Percentiles rank a stretch among this genome's conserved stretches.
Evolutionary conservation across 2,113 vertebrate genomes (phyloP).

Genomic region (Tetrax tetrax): DNA sequence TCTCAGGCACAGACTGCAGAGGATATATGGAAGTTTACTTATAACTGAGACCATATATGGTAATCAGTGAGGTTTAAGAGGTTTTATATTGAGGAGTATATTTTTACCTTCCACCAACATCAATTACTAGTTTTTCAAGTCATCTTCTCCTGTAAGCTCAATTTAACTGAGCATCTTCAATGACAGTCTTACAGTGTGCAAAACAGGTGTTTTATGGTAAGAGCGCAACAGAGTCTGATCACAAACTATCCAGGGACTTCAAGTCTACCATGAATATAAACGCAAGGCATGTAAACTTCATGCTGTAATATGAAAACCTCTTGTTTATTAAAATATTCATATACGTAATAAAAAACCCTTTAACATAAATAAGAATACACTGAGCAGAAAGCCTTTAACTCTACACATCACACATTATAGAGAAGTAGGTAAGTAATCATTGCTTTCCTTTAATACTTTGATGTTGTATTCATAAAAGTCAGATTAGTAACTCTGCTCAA

Average conservation of each 20-base stretch:
- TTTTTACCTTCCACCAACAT: neutral
- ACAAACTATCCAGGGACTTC: neutral
- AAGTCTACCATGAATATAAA: neutral
- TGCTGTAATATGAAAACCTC: neutral
- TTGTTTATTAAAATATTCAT: neutral
- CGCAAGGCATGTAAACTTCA: neutral
- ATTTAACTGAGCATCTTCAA: neutral
- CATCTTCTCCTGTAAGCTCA: neutral
- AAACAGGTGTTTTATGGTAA: neutral
- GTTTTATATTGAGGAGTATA: neutral
- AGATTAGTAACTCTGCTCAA: neutral
- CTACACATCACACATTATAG: neutral
- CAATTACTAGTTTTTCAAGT: neutral
- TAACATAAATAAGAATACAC: neutral
- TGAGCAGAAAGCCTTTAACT: neutral
- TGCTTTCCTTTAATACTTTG: neutral
- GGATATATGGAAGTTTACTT: neutral
- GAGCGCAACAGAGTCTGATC: neutral
- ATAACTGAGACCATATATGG: neutral
- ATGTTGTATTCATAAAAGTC: neutral
- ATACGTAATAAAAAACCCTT: neutral
- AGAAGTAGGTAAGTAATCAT: slow-evolving; percentile 1
- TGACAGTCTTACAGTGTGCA: neutral
- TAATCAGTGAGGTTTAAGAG: neutral
- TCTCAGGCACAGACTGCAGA: neutral